Conservation (phyloP, 2,888 invertebrate genomes). For the Hydrotaea diabolus region DNA sequence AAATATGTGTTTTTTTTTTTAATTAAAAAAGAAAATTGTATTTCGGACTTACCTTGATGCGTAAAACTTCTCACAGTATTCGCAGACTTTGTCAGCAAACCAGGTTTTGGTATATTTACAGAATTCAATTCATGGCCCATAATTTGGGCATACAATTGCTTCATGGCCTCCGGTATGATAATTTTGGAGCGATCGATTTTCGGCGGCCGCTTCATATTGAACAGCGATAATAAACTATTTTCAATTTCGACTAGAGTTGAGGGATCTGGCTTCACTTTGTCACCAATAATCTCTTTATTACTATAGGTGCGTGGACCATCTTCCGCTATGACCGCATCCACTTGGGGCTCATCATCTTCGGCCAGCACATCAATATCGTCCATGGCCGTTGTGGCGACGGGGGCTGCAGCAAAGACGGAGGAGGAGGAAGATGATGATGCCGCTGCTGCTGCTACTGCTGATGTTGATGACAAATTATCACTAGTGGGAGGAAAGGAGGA, state of each 20-base stretch:
- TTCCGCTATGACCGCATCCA: constrained; percentile 58
- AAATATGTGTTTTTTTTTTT: too few species aligned
- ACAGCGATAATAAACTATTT: constrained; percentile 79
- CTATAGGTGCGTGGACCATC: constrained; percentile 74
- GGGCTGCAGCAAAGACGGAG: too few species aligned
- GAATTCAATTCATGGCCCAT: constrained; percentile 85
- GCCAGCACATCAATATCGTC: constrained; percentile 69
- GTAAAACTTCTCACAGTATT: constrained; percentile 93
- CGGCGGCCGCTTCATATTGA: constrained; percentile 80
- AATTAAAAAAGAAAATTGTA: background rate
- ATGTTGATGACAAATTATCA: constrained; percentile 14
- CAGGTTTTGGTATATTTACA: constrained; percentile 85
- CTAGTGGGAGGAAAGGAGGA: constrained; percentile 13
- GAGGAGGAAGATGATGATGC: background rate
- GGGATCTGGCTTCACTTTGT: constrained; percentile 79
- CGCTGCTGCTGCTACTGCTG: constrained; percentile 36
- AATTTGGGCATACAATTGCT: constrained; percentile 88
- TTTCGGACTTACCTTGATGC: constrained; percentile 86
- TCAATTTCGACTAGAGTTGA: constrained; percentile 81
- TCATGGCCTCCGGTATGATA: constrained; percentile 89
- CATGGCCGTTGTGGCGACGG: background rate
- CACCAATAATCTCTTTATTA: constrained; percentile 76
- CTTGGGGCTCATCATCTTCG: constrained; percentile 69
- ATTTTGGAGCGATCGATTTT: constrained; percentile 81
- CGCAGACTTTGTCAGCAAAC: constrained; percentile 87